phyloP scores from a whole-genome alignment of 1,140 invertebrate species.

The Prorops nasuta region DNA sequence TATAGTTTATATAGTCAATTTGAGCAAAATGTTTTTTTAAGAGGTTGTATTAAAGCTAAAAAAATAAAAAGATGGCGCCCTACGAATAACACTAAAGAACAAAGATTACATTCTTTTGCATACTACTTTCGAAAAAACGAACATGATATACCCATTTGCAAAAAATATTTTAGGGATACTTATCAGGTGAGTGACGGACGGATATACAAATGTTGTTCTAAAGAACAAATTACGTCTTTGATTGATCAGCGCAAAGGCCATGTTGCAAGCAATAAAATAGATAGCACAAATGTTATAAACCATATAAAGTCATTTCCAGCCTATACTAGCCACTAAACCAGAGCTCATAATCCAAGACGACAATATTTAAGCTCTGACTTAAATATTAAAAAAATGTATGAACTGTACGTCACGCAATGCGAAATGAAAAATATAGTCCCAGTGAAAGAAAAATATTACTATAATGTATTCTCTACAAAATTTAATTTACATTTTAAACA shows the following conservation, averaged over 20 bases:
- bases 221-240: constrained; percentile 11
- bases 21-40: constrained; percentile 17
- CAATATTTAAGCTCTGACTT: constrained; percentile 51
- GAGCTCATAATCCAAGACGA: constrained; percentile 49
- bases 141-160: constrained; percentile 16
- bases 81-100: constrained; percentile 12
- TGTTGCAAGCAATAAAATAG: constrained; percentile 15
- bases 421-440: constrained; percentile 36
- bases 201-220: constrained; percentile 14
- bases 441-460: constrained; percentile 56
- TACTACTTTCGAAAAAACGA: constrained; percentile 14
- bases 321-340: constrained; percentile 30
- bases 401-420: constrained; percentile 49
- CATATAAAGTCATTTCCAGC: constrained; percentile 20
- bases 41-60: constrained; percentile 15
- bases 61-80: constrained; percentile 19
- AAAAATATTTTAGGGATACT: constrained; percentile 16
- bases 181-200: constrained; percentile 15
- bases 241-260: constrained; percentile 6
- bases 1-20: constrained; percentile 14
- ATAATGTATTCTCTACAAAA: constrained; percentile 54
- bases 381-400: constrained; percentile 55
- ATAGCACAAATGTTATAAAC: constrained; percentile 15
- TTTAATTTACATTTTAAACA: constrained; percentile 56
- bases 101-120: constrained; percentile 14